Evolutionary conservation across 1,140 invertebrate genomes (phyloP).

Genomic region (Ganaspis sp.): DNA sequence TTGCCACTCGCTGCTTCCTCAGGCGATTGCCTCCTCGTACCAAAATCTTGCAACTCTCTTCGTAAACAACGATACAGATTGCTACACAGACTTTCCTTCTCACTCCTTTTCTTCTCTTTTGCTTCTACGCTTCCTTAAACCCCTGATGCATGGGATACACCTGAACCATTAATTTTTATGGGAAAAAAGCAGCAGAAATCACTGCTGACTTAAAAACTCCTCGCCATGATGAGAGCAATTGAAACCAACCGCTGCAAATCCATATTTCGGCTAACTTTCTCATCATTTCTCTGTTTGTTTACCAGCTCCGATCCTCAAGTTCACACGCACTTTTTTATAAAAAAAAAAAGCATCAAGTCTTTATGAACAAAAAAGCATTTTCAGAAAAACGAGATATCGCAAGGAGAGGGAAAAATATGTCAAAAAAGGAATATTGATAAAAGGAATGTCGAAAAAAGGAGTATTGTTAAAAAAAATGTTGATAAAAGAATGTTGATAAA

Average conservation of each 20-base stretch:
- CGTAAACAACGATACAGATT: slow-evolving; percentile 29
- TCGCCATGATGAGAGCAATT: slow-evolving; percentile 35
- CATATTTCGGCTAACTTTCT: slow-evolving; percentile 10
- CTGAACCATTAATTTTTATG: background rate
- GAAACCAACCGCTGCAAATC: slow-evolving; percentile 1
- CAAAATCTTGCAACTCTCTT: background rate
- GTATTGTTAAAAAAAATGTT: no score
- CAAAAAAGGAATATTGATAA: no score
- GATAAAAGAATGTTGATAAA: no score
- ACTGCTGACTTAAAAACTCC: slow-evolving; percentile 22
- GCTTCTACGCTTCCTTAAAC: slow-evolving; percentile 14
- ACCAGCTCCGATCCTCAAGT: background rate
- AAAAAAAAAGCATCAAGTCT: background rate
- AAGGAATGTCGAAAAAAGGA: no score
- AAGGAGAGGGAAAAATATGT: background rate
- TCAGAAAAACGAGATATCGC: background rate
- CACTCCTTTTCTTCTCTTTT: slow-evolving; percentile 44
- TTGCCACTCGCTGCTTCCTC: background rate
- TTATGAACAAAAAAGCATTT: background rate
- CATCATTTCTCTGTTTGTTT: slow-evolving; percentile 16
- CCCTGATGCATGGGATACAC: slow-evolving; percentile 1
- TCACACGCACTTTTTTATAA: background rate
- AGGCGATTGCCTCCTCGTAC: slow-evolving; percentile 23
- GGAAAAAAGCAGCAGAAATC: slow-evolving; percentile 19
- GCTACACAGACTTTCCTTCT: slow-evolving; percentile 34